Base-by-base conservation (phyloP, 2,113 vertebrate species). In the Menidia beryllina region DNA sequence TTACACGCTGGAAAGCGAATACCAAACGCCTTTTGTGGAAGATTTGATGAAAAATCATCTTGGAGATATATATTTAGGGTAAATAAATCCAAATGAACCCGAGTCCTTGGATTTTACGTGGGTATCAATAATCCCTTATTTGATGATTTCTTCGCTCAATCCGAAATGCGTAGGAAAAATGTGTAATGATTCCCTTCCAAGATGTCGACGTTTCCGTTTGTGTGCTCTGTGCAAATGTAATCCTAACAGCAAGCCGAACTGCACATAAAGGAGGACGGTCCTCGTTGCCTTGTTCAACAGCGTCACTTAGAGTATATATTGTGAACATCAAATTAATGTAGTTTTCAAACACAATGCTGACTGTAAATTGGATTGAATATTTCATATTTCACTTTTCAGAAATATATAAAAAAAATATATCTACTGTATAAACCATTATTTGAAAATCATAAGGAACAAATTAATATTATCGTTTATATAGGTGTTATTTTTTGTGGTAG, bases 221-320 rank as follows among this genome's bases (percentile, higher is more conserved):
- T 43, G 1, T 43, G 5, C 6, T 17, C 41, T 17, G 19, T 43
- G 41, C 17, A 4, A 2, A 17, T 43, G 41, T 43, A 17, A 43
- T 43, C 15, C 41, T 14, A 43, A 12, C 10, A 41, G 3, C 39
- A 14, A 5, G 6, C 1, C 17, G 1, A 1, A 43, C 14, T 17
- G 17, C 41, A 17, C 2, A 19, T 2, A 15, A 19, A 5, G 6
- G 41, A 43, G 6, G 3, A 17, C 19, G 15, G 15, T 17, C 15
- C n/a, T 2, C 51, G 74, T 34, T n/a, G 24, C 10, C 9, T 54
- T 73, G 48, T 45, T 30, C 66, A 71, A 75, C 63, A 84, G 82
- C 82, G 82, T 84, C 77, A n/a, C 82, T 80, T 62, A 60, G 72
- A 80, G 82, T 73, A 10, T 8, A 60, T 57, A 75, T 13, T 0